Base-by-base conservation (phyloP, 2,888 invertebrate genomes). In the Amiota communis region DNA sequence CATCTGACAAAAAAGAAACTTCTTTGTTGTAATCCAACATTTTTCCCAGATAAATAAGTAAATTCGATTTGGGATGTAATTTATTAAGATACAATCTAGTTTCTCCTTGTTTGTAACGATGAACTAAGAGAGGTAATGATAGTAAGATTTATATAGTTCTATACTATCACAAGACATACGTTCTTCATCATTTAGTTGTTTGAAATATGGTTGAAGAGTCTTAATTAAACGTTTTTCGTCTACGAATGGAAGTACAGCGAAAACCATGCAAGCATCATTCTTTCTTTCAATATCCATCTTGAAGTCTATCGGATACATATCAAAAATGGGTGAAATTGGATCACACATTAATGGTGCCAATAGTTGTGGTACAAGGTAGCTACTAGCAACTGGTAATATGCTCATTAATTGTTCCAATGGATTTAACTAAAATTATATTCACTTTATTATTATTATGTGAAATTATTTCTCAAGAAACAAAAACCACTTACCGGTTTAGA, bases 181-280 rank as follows among this genome's bases (percentile, higher is more conserved):
- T 91, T 99, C 99, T 70, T 94, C 97, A 11, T 93, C 92, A 0
- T 97, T 95, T 53, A 99, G 90, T 72, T 93, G 91, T 0, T 92
- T 91, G 85, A 98, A 98, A 79, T 95, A 96, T 0, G 94, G 93
- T 81, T 93, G 92, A 53, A 99, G 89, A 0, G 98, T 96, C 82
- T 93, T 93, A 87, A 96, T 95, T 72, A 98, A 91, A 74, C 99
- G 91, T 74, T 92, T 92, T 90, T 99, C 99, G 81, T 99, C 98
- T 0, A 99, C 99, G 90, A 99, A 99, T 9, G 99, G 99, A 76
- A 99, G 91, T 57, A 99, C 90, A 0, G 99, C 99, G 1, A 99
- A 99, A 64, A 99, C 99, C 91, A 99, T 98, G 99, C 99, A 99
- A 68, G 99, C 99, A 91, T 96, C 99, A 90, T 98, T 99, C 91